These are phyloP conservation scores for Mimachlamys varia DNA, from an alignment of 2,888 invertebrate genomes.

Conservation along the genomic window DNA sequence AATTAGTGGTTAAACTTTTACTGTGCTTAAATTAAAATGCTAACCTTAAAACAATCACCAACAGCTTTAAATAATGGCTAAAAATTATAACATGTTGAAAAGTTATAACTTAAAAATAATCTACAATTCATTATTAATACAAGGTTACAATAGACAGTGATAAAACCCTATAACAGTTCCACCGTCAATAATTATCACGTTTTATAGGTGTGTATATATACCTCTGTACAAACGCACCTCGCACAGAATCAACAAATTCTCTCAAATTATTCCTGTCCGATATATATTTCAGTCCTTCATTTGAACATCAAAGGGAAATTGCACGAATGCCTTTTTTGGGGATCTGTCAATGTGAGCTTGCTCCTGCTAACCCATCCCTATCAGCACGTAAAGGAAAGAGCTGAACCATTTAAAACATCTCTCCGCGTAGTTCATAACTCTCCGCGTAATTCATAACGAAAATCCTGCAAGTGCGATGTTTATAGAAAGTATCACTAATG, in stretches of 20 bases:
- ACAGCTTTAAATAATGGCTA: neutral
- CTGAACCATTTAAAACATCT: too few relatives aligned
- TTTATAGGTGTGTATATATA: neutral
- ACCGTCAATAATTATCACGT: neutral
- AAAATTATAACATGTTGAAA: neutral
- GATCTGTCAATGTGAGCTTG: neutral
- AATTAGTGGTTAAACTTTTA: neutral
- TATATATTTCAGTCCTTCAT: neutral
- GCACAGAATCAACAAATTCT: neutral
- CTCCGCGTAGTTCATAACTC: too few relatives aligned
- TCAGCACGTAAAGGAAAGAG: too few relatives aligned
- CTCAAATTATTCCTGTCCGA: neutral
- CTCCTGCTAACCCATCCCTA: neutral
- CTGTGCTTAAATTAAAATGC: neutral
- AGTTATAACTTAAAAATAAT: slow-evolving; percentile 18
- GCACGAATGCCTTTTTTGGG: neutral
- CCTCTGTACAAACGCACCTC: neutral
- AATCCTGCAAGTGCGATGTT: neutral
- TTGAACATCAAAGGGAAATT: neutral
- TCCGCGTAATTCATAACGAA: too few relatives aligned
- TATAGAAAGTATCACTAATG: too few relatives aligned
- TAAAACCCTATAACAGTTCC: neutral
- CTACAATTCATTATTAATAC: neutral
- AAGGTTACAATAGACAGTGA: neutral
- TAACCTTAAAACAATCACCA: neutral